Base-by-base conservation (phyloP, 2,888 invertebrate species). In the Galeruca laticollis region DNA sequence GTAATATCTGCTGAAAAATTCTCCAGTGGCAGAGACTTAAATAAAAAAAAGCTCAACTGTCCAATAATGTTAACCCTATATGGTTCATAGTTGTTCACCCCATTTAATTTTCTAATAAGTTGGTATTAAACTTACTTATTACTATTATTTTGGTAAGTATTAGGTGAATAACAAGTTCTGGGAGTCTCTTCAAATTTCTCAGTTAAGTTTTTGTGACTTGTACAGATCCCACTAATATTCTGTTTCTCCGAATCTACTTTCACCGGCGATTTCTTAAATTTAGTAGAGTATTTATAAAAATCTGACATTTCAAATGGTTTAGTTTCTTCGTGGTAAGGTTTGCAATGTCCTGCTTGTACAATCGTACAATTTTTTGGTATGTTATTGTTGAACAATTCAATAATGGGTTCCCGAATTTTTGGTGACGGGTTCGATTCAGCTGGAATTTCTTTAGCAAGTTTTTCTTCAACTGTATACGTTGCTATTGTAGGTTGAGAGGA, bases 301-400 rank as follows among this genome's bases (percentile, higher is more conserved):
- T 98, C 98, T 0, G 97, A 93, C 95, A 98, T 97, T 88, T 98
- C 98, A 86, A 97, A 98, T 2, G 98, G 98, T 84, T 98, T 98
- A 0, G 95, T 95, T 68, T 96, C 94, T 87, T 98, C 98, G 80
- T 95, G 90, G 82, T 95, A 96, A 0, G 96, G 96, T 84, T 95
- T 95, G 87, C 94, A 95, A 79, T 94, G 94, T 40, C 95, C 96
- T 74, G 94, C 93, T 81, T 95, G 94, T 37, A 96, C 94, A 0
- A 96, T 89, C 1, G 94, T 95, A 82, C 94, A 89, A 82, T 94
- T 94, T 82, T 93, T 93, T 0, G 94, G 93, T 6, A 94, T 93
- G 79, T 94, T 94, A 77, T 89, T 82, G 76, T 89, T 82, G 69
- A 85, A 84, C 52, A 85, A 73, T 73, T 86, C 85, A 40, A 84